phyloP scores from a whole-genome alignment of 2,888 invertebrate genomes.

The Erannis defoliaria region DNA sequence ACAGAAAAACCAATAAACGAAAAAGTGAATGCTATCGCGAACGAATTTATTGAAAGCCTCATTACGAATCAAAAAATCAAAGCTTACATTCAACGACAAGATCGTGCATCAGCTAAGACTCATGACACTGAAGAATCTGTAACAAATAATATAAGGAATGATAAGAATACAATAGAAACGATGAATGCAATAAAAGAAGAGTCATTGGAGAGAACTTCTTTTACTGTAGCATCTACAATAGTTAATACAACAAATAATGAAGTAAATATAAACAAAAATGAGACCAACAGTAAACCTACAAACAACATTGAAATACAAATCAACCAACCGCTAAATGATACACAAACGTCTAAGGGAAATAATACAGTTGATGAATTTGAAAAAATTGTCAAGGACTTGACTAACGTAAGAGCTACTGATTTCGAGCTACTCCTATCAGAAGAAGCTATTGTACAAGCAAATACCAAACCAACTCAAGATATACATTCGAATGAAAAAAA shows the following conservation, averaged over 20 bases:
- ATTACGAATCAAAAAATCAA: conserved; percentile 51
- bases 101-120: conserved; percentile 37
- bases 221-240: neutral
- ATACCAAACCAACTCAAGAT: conserved; percentile 23
- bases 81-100: conserved; percentile 41
- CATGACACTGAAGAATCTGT: conserved; percentile 28
- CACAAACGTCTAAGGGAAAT: conserved; percentile 41
- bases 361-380: conserved; percentile 76
- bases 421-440: conserved; percentile 69
- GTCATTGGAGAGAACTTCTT: neutral
- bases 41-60: conserved; percentile 57
- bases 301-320: conserved; percentile 10
- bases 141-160: conserved; percentile 26
- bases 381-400: conserved; percentile 72
- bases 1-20: conserved; percentile 13
- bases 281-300: neutral
- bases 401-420: conserved; percentile 69
- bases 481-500: neutral
- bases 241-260: neutral
- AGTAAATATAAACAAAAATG: conserved; percentile 4
- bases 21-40: conserved; percentile 45
- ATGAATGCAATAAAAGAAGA: neutral
- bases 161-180: neutral
- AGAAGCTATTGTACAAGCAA: conserved; percentile 34
- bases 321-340: conserved; percentile 39